A percentile compares a stretch with the other conserved stretches of the same genome.
These are phyloP conservation scores for Drosophila maculinotata DNA, from an alignment of 2,888 invertebrate species.

Conservation along the genomic window DNA sequence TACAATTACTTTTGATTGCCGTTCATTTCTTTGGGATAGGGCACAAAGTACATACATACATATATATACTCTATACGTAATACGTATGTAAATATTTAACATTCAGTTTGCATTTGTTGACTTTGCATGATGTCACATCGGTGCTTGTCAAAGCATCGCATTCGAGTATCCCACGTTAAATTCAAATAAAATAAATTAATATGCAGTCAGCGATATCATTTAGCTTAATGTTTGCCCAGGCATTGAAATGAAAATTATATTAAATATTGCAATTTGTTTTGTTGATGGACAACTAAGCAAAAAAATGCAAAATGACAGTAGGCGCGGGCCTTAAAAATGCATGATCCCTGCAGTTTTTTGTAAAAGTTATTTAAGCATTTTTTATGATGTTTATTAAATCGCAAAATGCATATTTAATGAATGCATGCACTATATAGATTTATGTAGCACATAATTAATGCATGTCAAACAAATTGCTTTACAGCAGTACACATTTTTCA, in stretches of 20 bases:
- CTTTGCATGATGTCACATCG: constrained; percentile 42
- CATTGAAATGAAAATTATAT: constrained; percentile 27
- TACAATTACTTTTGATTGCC: no score
- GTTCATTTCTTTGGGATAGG: background rate
- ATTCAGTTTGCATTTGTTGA: constrained; percentile 56
- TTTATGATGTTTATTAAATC: constrained; percentile 21
- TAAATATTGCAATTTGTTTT: constrained; percentile 46
- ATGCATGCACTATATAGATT: background rate
- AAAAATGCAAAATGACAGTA: constrained; percentile 13
- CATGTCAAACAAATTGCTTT: constrained; percentile 27
- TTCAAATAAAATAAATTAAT: constrained; percentile 51
- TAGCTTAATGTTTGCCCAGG: constrained; percentile 38
- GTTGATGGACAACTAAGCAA: constrained; percentile 21
- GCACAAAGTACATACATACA: background rate
- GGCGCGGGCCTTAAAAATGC: constrained; percentile 15
- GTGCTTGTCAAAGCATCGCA: constrained; percentile 9
- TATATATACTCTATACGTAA: no score
- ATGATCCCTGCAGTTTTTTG: background rate
- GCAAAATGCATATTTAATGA: constrained; percentile 1
- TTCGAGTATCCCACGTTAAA: constrained; percentile 37
- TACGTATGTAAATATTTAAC: constrained; percentile 29
- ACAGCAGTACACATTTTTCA: constrained; percentile 1
- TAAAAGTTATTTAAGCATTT: constrained; percentile 22
- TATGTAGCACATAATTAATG: constrained; percentile 23
- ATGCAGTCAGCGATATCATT: constrained; percentile 66